Base-by-base conservation (phyloP, 2,113 vertebrate genomes). In the Aegotheles bennettii region DNA sequence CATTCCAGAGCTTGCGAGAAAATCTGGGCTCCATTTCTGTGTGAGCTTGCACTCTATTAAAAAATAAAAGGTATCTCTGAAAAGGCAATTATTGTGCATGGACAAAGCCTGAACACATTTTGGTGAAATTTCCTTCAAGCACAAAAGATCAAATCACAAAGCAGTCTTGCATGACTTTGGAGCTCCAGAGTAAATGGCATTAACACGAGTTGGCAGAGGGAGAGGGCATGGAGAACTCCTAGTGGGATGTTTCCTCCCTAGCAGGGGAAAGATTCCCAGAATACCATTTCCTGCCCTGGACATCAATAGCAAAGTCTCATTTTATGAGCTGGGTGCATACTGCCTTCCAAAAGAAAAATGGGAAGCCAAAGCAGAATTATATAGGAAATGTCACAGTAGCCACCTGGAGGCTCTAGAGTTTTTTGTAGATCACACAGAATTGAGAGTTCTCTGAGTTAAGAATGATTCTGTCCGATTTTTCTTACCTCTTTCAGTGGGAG, bases 401-500 rank as follows among this genome's bases (percentile, higher is more conserved):
- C 19, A 70, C 35, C 7, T 11, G 9, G 35, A 79, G 16, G 45
- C 8, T 69, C 36, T 61, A 36, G 3, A 56, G 60, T 45, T 84
- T 64, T 21, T 75, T 78, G 43, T 31, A 82, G 26, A 68, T 2
- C 12, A 26, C 26, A 74, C 3, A 70, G 15, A 93, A 56, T 2
- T 1, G 1, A 85, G 47, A 68, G 23, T 28, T 23, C 29, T 74
- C n/a, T 73, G 18, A 63, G n/a, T 24, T 73, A 68, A 47, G 36
- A 42, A 14, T 56, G 21, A 73, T 35, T 60, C 45, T 56, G 36
- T 9, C 5, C 81, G 60, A 33, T 13, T 70, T 65, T 48, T 48
- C 98, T 98, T 97, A 99, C 99, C 99, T 99, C 99, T 97, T 99
- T 99, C 75, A 99, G 96, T 2, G 99, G 99, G 86, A 99, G 91